Evolutionary conservation across 2,888 invertebrate genomes (phyloP), one percentile per base, ranked within the genome.

Genomic region (Drosophila heteroneura): DNA sequence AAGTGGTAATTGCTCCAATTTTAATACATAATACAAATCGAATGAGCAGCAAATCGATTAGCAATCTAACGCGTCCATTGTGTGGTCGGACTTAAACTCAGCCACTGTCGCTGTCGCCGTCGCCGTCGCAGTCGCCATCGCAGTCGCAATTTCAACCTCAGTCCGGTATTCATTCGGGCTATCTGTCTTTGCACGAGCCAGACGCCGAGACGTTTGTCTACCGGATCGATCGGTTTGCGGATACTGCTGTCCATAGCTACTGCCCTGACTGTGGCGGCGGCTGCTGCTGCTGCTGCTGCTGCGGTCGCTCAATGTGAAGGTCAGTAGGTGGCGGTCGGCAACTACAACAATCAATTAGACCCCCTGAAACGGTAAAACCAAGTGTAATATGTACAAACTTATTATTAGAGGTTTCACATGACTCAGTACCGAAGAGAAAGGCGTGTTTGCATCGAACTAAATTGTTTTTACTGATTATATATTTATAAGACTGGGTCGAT

Each of bases 1-100:
- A 79, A 86, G 91, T 86, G 89, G 91, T 91, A 91, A 88, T 88
- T 91, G 91, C 91, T 91, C 91, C 89, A 88, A 91, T 88, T 88
- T 88, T 91, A 91, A 88, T 88, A 85, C 85, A 82, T 85, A 89
- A 85, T 85, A 85, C 86, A 82, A 89, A 89, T 81, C 85, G 84
- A 89, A 85, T 85, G 89, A 85, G 85, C 91, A 85, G 83, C 88
- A 91, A 87, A 87, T 87, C 87, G 91, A 87, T 87, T 87, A 91
- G 90, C 85, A 77, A 87, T 91, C 81, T 91, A 90, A 85, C 85
- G 89, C 91, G 85, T 91, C 91, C 85, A 85, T 85, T 85, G 91
- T 90, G 91, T 85, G 90, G 89, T 90, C 90, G 83, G 72, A 83
- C 69, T 84, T 70, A 70, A 66, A 54, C 62, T 39, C 47, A 58